Conservation (phyloP, 2,797 vertebrate species). For the Sebastes matsubarae region DNA sequence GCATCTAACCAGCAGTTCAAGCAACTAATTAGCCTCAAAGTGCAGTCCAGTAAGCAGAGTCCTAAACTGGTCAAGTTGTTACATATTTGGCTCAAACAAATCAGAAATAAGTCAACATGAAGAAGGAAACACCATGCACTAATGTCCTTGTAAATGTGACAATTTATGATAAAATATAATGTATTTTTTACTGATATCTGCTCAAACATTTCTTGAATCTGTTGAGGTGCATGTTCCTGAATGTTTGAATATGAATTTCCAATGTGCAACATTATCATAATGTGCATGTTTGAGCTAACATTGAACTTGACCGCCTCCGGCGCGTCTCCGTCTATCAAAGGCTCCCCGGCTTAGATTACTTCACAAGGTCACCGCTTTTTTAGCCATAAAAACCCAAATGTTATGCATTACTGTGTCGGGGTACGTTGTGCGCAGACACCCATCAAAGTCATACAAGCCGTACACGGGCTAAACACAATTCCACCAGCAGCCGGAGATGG, state of each 20-base stretch:
- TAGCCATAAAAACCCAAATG: constrained; percentile 15
- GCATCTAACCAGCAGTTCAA: neutral
- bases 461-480: constrained; percentile 12
- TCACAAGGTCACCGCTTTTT: constrained; percentile 47
- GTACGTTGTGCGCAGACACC: constrained; percentile 7
- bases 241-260: constrained; percentile 9
- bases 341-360: constrained; percentile 7
- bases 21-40: neutral
- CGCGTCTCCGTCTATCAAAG: constrained; percentile 21
- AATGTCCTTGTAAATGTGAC: neutral
- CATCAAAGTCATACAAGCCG: constrained; percentile 28
- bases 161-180: neutral
- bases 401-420: constrained; percentile 23
- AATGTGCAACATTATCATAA: constrained; percentile 21
- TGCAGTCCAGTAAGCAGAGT: neutral
- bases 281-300: constrained; percentile 9
- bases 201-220: neutral
- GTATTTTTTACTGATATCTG: neutral
- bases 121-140: neutral
- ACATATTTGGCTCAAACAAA: neutral
- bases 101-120: neutral
- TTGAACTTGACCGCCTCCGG: constrained; percentile 14
- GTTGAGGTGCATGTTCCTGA: neutral
- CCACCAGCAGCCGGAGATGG: constrained; percentile 42
- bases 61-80: neutral